Evolutionary conservation across 1,140 invertebrate genomes (phyloP).

Genomic region (Triops cancriformis): DNA sequence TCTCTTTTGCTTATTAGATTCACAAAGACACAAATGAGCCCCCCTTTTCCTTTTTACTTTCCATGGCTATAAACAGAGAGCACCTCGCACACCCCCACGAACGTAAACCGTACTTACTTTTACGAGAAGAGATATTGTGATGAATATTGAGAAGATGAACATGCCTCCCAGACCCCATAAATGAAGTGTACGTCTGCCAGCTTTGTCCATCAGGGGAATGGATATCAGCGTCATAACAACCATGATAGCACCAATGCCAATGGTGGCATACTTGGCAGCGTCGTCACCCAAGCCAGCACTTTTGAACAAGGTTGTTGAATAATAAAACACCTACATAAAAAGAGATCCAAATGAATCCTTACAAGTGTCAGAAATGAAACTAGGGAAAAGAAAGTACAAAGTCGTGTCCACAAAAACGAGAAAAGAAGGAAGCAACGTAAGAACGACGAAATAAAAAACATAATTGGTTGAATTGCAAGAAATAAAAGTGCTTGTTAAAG

Average conservation of each 20-base stretch:
- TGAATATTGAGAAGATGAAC: slow-evolving; percentile 95
- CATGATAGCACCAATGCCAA: slow-evolving; percentile 78
- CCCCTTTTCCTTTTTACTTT: background rate
- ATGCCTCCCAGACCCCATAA: slow-evolving; percentile 90
- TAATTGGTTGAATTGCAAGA: no score
- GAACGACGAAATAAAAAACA: no score
- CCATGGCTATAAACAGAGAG: background rate
- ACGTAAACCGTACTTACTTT: slow-evolving; percentile 51
- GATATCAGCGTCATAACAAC: slow-evolving; percentile 92
- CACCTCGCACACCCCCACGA: background rate
- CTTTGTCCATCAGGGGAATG: slow-evolving; percentile 91
- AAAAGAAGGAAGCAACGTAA: background rate
- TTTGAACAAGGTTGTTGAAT: slow-evolving; percentile 84
- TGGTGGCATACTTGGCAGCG: slow-evolving; percentile 40
- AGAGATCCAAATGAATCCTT: background rate
- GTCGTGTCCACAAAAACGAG: background rate
- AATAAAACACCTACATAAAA: slow-evolving; percentile 69
- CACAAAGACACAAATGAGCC: slow-evolving; percentile 2
- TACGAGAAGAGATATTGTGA: slow-evolving; percentile 90
- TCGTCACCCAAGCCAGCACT: slow-evolving; percentile 74
- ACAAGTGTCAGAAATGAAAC: background rate
- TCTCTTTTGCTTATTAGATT: background rate
- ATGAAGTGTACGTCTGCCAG: slow-evolving; percentile 86
- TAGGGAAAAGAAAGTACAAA: background rate
- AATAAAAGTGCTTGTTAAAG: no score